Conservation (phyloP, 35 echinoderm and acorn worm genomes). For the Apostichopus californicus region DNA sequence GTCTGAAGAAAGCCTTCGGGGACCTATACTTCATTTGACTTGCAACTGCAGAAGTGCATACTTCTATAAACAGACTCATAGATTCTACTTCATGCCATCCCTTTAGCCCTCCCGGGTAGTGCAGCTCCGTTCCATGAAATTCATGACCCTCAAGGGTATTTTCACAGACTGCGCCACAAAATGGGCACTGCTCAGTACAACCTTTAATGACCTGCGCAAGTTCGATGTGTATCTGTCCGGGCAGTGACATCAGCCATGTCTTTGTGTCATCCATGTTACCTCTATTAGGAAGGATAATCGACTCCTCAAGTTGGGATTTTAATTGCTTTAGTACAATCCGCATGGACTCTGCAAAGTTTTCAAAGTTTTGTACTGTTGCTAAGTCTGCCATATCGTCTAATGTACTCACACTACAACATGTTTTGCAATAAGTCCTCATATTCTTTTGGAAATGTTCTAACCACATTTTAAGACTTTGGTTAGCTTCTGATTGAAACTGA, state of each 20-base stretch:
- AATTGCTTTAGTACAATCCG: not conserved
- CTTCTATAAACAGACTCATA: not conserved
- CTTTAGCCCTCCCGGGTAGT: slow-evolving; percentile 12
- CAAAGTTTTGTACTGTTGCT: not conserved
- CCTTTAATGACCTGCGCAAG: slow-evolving; percentile 1
- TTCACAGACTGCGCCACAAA: not conserved
- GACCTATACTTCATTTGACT: not conserved
- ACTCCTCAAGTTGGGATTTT: not conserved
- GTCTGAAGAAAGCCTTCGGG: not conserved
- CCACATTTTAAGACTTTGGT: not conserved
- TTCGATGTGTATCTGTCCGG: slow-evolving; percentile 1
- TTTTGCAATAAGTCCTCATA: not conserved
- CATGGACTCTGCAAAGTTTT: not conserved
- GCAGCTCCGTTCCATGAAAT: not conserved
- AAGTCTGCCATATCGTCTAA: not conserved
- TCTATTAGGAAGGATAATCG: not conserved
- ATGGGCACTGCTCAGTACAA: slow-evolving; percentile 25
- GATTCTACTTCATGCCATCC: not conserved
- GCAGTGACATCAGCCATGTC: not conserved
- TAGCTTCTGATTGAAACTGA: not conserved
- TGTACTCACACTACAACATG: not conserved
- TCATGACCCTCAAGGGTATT: not conserved
- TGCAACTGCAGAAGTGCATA: slow-evolving; percentile 6
- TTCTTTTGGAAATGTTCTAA: slow-evolving; percentile 7
- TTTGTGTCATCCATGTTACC: slow-evolving; percentile 23